Base-by-base conservation (phyloP, 2,888 invertebrate species). In the Trissoscelio sp. region DNA sequence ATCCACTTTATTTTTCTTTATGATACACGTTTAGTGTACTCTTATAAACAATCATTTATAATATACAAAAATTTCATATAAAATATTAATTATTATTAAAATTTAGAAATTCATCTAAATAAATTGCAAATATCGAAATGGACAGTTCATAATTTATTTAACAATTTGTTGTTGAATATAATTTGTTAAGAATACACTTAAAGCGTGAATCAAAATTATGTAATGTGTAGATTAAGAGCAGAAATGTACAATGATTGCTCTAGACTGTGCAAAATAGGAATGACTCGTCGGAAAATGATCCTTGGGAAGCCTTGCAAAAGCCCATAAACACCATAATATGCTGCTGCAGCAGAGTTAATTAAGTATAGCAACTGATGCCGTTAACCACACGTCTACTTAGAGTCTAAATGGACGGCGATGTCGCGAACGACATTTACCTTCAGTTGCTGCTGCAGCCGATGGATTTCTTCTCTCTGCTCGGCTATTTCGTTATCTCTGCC, bases 401-500 rank as follows among this genome's bases (percentile, higher is more conserved):
- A 75, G 28, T 83, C 24, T 34, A 72, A 81, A 34, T 3, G 4
- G 18, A 37, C 34, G 60, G 64, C 67, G 48, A 14, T 6, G 4
- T 60, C 20, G 22, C 16, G 4, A 64, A 22, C 57, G 7, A 42
- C 22, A 51, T 18, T 83, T 88, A 91, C 90, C 89, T 91, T 89
- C 31, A 92, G 86, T 86, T 92, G 92, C 83, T 92, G 92, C 84
- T 92, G 92, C 82, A 93, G 87, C 85, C 92, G 92, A 42, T 92
- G 92, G 48, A 93, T 92, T 58, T 92, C 91, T 73, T 92, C 91
- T 80, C 90, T 88, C 83, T 90, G 89, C 77, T 91, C 89, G 75
- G 88, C 88, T 72, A 91, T 88, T 83, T 91, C 90, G 88, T 94
- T 93, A 89, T 94, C 93, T 85, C 93, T 92, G 89, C 93, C 92